Percentiles rank a stretch among this genome's conserved stretches.
Evolutionary conservation across 2,797 vertebrate genomes (phyloP).

Genomic region (Pelochelys cantorii): DNA sequence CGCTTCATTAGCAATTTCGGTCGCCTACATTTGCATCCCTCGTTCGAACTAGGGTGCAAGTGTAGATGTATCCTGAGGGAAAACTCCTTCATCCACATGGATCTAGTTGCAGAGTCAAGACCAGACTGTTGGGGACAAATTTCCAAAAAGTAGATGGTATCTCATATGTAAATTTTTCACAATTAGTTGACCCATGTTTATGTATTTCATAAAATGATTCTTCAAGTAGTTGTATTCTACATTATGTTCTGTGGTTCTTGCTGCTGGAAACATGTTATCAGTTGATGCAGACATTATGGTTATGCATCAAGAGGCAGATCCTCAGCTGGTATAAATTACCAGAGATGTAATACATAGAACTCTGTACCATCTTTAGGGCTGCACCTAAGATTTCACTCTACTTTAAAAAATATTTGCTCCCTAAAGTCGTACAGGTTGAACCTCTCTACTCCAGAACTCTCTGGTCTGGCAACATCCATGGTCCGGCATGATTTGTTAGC

Average conservation of each 20-base stretch:
- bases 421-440: too few relatives aligned
- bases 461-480: too few relatives aligned
- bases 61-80: too few relatives aligned
- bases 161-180: background rate
- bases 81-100: fast-evolving
- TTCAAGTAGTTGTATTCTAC: background rate
- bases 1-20: too few relatives aligned
- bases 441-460: too few relatives aligned
- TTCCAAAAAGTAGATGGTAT: background rate
- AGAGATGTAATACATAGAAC: background rate
- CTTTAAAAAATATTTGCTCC: too few relatives aligned
- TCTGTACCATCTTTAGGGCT: background rate
- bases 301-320: background rate
- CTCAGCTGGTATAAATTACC: background rate
- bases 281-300: background rate
- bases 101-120: background rate
- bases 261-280: background rate
- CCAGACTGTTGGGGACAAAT: background rate
- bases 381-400: too few relatives aligned
- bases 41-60: too few relatives aligned
- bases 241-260: background rate
- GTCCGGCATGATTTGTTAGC: too few relatives aligned
- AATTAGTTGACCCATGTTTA: background rate
- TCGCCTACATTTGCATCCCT: too few relatives aligned
- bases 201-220: background rate